A percentile compares a stretch with the other conserved stretches of the same genome.
phyloP scores from a whole-genome alignment of 2,113 vertebrate genomes.

The Chaetodon auriga region DNA sequence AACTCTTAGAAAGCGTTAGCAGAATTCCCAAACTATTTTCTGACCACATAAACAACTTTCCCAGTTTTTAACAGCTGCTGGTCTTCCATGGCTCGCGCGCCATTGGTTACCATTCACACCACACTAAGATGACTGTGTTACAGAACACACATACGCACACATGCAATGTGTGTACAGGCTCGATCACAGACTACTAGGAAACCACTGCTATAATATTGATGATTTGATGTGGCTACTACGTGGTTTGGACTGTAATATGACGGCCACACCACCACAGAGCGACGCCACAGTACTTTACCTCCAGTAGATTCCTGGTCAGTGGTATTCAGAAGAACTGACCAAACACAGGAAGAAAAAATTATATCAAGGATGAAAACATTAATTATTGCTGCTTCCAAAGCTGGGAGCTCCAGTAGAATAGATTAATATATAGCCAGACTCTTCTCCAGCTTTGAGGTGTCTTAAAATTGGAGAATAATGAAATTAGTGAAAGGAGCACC shows the following conservation, averaged over 20 bases:
- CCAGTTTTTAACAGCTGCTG: conserved; percentile 29
- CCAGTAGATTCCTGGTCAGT: conserved; percentile 15
- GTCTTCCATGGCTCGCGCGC: conserved; percentile 22
- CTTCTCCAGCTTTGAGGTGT: neutral
- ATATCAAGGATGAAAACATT: neutral
- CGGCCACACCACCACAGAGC: conserved; percentile 25
- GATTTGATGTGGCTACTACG: conserved; percentile 56
- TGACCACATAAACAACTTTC: conserved; percentile 49
- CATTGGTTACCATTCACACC: conserved; percentile 38
- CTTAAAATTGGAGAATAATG: neutral
- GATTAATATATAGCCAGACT: neutral
- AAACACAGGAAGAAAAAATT: neutral
- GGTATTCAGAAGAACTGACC: conserved; percentile 10
- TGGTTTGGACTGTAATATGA: conserved; percentile 34
- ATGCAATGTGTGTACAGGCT: conserved; percentile 14
- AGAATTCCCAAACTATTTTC: conserved; percentile 25
- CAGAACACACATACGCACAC: conserved; percentile 14
- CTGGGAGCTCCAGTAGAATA: neutral
- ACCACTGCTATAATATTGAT: conserved; percentile 38
- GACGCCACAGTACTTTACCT: conserved; percentile 24
- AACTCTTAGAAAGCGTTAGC: neutral
- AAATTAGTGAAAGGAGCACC: too few species aligned
- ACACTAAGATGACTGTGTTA: conserved; percentile 26
- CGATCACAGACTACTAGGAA: conserved; percentile 26
- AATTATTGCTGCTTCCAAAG: neutral